A percentile compares a stretch with the other conserved stretches of the same genome.
Conservation (phyloP, 2,113 vertebrate species). For the Thalassoma bifasciatum region DNA sequence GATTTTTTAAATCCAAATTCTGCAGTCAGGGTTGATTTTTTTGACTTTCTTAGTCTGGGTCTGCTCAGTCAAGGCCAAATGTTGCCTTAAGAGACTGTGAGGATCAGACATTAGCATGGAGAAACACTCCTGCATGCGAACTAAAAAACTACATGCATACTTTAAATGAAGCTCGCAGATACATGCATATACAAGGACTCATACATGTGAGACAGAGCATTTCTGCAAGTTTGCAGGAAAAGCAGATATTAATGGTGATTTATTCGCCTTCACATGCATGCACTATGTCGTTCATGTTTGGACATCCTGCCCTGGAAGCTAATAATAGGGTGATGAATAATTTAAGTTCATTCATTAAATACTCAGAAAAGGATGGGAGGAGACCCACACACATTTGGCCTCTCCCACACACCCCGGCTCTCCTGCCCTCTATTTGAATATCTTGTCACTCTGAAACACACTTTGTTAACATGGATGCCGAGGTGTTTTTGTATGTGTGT, state of each 20-base stretch:
- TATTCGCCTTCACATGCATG: not conserved
- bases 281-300: not conserved
- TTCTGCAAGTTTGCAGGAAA: not conserved
- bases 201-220: not conserved
- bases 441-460: constrained; percentile 39
- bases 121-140: not conserved
- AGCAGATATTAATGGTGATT: not conserved
- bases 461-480: constrained; percentile 30
- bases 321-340: constrained; percentile 58
- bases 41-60: constrained; percentile 38
- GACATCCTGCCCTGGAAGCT: constrained; percentile 19
- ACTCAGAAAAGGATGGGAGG: constrained; percentile 32
- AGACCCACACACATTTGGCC: constrained; percentile 12
- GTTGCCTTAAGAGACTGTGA: constrained; percentile 10
- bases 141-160: not conserved
- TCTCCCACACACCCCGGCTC: constrained; percentile 9
- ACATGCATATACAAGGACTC: not conserved
- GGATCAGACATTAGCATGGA: not conserved
- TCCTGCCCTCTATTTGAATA: constrained; percentile 57
- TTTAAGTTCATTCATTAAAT: constrained; percentile 52
- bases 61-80: constrained; percentile 36
- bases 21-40: constrained; percentile 4
- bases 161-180: not conserved
- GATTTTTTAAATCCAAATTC: constrained; percentile 33
- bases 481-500: constrained; percentile 7